Conservation (phyloP, 2,113 vertebrate genomes). For the Thinocorus orbignyianus region DNA sequence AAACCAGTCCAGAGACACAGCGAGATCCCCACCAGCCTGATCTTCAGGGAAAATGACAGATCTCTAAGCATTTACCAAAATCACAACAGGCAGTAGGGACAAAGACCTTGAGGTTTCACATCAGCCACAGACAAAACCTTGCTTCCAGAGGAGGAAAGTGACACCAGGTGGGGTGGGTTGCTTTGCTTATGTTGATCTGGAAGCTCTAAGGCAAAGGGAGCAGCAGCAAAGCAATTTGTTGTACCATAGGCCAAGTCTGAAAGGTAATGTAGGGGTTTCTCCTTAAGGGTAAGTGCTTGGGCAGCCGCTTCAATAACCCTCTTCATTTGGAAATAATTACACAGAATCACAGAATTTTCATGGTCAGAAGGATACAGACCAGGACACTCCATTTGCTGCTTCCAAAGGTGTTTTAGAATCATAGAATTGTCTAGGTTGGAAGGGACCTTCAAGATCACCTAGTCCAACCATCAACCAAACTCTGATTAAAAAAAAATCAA, state of each 20-base stretch:
- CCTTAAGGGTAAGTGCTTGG: not conserved
- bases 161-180: not conserved
- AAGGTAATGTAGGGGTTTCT: not conserved
- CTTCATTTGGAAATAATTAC: not conserved
- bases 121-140: not conserved
- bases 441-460: too few species aligned
- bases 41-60: not conserved
- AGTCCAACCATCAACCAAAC: too few species aligned
- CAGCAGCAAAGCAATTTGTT: not conserved
- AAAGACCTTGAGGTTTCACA: not conserved
- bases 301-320: not conserved
- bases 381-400: not conserved
- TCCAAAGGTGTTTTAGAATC: not conserved
- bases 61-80: not conserved
- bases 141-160: not conserved
- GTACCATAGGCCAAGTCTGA: not conserved
- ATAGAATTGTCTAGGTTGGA: too few species aligned
- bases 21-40: not conserved
- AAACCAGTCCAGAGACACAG: fast-evolving
- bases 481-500: too few species aligned
- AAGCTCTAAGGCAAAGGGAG: not conserved
- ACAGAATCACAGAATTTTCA: too few species aligned
- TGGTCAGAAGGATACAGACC: not conserved
- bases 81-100: not conserved
- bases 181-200: not conserved